Evolutionary conservation across 2,888 invertebrate genomes (phyloP).

Genomic region (Dolomedes plantarius): DNA sequence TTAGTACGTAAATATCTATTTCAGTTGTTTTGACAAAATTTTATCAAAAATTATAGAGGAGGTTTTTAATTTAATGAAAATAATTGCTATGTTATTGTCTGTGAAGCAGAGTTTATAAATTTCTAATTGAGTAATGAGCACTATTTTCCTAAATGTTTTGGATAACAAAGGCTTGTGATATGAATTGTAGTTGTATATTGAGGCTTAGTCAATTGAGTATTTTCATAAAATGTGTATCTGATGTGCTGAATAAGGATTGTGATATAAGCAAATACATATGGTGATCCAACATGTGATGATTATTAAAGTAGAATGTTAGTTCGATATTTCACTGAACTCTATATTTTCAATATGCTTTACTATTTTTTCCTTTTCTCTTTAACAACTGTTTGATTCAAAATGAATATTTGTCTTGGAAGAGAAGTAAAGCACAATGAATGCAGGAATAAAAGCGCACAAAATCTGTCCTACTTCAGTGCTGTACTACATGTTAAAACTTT

Average conservation of each 20-base stretch:
- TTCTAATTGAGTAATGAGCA: conserved; percentile 7
- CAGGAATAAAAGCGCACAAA: conserved; percentile 57
- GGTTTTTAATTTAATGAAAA: no score
- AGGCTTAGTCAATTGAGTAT: conserved; percentile 47
- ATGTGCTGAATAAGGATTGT: conserved; percentile 31
- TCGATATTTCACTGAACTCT: conserved; percentile 10
- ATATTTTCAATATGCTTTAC: conserved; percentile 13
- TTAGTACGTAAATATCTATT: no score
- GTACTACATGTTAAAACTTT: conserved; percentile 25
- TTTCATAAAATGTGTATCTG: conserved; percentile 60
- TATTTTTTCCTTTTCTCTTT: not conserved
- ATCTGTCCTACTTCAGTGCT: conserved; percentile 54
- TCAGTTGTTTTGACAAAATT: no score
- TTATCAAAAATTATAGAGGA: no score
- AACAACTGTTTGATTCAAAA: not conserved
- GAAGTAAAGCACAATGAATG: conserved; percentile 24
- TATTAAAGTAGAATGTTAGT: conserved; percentile 35
- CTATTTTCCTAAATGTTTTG: conserved; percentile 23
- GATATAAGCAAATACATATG: conserved; percentile 35
- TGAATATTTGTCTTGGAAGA: not conserved
- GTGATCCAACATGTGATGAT: conserved; percentile 29
- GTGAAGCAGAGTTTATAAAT: no score
- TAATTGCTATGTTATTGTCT: no score
- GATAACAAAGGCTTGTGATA: conserved; percentile 28
- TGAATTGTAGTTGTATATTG: conserved; percentile 30